phyloP scores from a whole-genome alignment of 2,113 vertebrate species.

The Todiramphus chloris region DNA sequence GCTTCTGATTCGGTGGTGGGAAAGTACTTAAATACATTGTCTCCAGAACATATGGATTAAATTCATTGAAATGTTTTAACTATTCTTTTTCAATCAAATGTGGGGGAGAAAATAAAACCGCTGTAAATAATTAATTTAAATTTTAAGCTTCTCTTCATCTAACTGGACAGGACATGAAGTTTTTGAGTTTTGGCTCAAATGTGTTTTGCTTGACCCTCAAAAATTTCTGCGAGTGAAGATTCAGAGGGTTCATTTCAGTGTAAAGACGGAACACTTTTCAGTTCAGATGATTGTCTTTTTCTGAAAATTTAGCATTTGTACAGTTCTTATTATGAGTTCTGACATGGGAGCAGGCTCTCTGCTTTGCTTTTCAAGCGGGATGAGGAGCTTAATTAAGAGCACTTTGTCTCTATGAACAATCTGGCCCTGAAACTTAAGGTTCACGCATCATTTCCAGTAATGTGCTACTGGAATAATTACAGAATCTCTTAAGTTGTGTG shows the following conservation, averaged over 20 bases:
- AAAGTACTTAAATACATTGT: not conserved
- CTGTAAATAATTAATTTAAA: not conserved
- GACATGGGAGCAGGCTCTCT: not conserved
- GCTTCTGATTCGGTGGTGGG: not conserved
- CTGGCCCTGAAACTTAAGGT: not conserved
- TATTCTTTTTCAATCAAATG: not conserved
- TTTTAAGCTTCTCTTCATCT: not conserved
- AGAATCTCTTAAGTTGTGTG: not conserved
- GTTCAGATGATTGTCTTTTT: not conserved
- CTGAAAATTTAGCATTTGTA: not conserved
- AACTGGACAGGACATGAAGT: not conserved
- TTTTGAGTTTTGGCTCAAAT: not conserved
- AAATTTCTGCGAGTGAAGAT: not conserved
- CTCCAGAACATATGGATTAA: not conserved
- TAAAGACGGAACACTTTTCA: not conserved
- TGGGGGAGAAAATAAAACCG: not conserved
- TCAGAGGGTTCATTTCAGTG: not conserved
- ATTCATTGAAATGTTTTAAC: not conserved
- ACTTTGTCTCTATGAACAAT: not conserved
- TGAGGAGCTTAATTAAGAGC: not conserved
- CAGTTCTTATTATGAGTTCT: not conserved
- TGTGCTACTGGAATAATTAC: not conserved
- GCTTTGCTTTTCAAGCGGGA: not conserved
- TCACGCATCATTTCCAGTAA: conserved; percentile 6
- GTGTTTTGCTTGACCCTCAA: not conserved